These are phyloP conservation scores for Darevskia nairensis DNA, from an alignment of 2,797 vertebrate species.

Conservation along the genomic window DNA sequence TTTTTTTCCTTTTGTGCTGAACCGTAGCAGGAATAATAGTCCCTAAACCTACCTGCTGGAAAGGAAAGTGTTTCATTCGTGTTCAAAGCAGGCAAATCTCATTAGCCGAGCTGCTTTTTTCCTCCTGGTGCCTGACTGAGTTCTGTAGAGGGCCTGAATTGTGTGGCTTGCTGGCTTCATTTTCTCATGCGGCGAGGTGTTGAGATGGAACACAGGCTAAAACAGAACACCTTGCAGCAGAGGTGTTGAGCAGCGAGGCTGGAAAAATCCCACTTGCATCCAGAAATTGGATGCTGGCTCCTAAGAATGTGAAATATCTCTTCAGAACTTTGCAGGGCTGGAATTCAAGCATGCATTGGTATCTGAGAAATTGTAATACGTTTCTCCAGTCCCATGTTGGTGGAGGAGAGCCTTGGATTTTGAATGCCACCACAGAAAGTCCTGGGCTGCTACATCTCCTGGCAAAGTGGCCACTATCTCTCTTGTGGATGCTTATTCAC, in stretches of 20 bases:
- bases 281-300: background rate
- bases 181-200: constrained; percentile 25
- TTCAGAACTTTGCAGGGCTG: background rate
- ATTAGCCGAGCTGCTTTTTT: constrained; percentile 15
- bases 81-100: constrained; percentile 19
- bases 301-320: background rate
- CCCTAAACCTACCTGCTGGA: constrained; percentile 14
- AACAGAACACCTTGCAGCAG: background rate
- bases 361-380: background rate
- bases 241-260: background rate
- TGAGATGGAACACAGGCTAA: constrained; percentile 10
- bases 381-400: background rate
- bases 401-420: background rate
- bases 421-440: background rate
- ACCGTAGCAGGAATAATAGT: background rate
- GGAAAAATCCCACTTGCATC: background rate
- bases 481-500: background rate
- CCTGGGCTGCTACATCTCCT: background rate
- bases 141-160: background rate
- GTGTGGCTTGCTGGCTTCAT: constrained; percentile 28
- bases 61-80: constrained; percentile 26
- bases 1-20: background rate
- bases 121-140: background rate
- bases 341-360: background rate
- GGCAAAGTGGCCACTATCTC: background rate